Base-by-base conservation (phyloP, 1,140 invertebrate genomes). In the Penaeus vannamei region DNA sequence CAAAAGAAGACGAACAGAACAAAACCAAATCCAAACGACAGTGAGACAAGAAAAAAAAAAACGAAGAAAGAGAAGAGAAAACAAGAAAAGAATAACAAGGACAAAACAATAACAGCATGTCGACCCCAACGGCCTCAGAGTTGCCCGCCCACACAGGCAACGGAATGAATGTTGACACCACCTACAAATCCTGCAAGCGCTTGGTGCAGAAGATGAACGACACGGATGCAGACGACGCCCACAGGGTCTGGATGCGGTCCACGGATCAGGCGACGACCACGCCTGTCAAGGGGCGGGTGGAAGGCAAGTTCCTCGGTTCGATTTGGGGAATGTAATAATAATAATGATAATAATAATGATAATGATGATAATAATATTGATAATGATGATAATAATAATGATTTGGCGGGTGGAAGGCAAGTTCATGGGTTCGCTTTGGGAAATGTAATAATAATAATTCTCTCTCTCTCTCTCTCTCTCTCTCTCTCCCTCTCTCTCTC, bases 141-240 rank as follows among this genome's bases (percentile, higher is more conserved):
- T 42, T 8, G 17, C 7, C 46, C 14, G 32, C 10, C 17, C 84
- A 86, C 42, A 29, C 42, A 14, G 66, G 36, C 36, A 86, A 86
- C 26, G 84, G 84, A n/a, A 17, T 86, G 0, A 26, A 86, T 29
- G 22, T 86, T 5, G 36, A 77, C 2, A 77, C 2, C 5, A 86
- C 84, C 4, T 60, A 86, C 53, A 86, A 86, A 42, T 23, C 36
- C 2, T 86, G 84, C 53, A 76, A 32, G 32, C 42, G 17, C 20
- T 32, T 90, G 94, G 7, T 95, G 95, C 36, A 93, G 95, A 91
- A 84, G 92, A 85, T 90, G 93, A 42, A 20, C 29, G 60, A 76
- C 8, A 26, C 23, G 23, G 23, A 23, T 19, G 26, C 29, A 1
- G 84, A 86, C 14, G 66, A 29, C 10, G 66, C 84, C 19, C 72